phyloP scores from a whole-genome alignment of 2,797 vertebrate species.

The Poeciliopsis turneri region DNA sequence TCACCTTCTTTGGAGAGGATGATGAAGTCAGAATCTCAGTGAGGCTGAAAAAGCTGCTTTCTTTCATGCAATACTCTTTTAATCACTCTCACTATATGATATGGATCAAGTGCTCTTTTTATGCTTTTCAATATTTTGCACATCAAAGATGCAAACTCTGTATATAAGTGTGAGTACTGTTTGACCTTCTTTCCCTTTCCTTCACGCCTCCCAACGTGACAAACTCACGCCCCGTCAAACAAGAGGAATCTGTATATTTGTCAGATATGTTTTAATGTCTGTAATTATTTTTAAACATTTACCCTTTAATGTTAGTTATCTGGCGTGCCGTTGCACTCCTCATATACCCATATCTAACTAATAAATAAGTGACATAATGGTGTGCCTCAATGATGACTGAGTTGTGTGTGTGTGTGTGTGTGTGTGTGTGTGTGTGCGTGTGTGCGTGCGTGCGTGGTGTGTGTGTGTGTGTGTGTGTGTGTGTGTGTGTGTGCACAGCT shows the following conservation, averaged over 20 bases:
- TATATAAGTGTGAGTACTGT: slow-evolving; percentile 48
- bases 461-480: not conserved
- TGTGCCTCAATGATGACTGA: slow-evolving; percentile 16
- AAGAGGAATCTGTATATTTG: slow-evolving; percentile 72
- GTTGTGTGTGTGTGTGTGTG: slow-evolving; percentile 8
- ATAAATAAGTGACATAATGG: slow-evolving; percentile 38
- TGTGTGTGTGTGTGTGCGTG: not conserved
- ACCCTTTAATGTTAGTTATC: slow-evolving; percentile 56
- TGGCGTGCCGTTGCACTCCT: slow-evolving; percentile 55
- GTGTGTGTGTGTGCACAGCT: slow-evolving; percentile 27
- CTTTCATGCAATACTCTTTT: slow-evolving; percentile 18
- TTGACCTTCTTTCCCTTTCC: slow-evolving; percentile 18
- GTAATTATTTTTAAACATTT: slow-evolving; percentile 64
- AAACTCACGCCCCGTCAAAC: slow-evolving; percentile 36
- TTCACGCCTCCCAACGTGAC: slow-evolving; percentile 16
- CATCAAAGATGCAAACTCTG: slow-evolving; percentile 40
- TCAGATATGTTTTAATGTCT: slow-evolving; percentile 78
- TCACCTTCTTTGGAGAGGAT: slow-evolving; percentile 21
- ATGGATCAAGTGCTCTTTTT: slow-evolving; percentile 28
- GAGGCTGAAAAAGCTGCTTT: slow-evolving; percentile 41
- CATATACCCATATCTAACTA: slow-evolving; percentile 68
- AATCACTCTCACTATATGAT: slow-evolving; percentile 12
- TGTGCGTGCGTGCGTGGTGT: slow-evolving; percentile 21
- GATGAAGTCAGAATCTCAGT: slow-evolving; percentile 30
- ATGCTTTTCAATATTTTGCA: slow-evolving; percentile 45